Evolutionary conservation across 2,113 vertebrate genomes (phyloP).

Genomic region (Channa argus): DNA sequence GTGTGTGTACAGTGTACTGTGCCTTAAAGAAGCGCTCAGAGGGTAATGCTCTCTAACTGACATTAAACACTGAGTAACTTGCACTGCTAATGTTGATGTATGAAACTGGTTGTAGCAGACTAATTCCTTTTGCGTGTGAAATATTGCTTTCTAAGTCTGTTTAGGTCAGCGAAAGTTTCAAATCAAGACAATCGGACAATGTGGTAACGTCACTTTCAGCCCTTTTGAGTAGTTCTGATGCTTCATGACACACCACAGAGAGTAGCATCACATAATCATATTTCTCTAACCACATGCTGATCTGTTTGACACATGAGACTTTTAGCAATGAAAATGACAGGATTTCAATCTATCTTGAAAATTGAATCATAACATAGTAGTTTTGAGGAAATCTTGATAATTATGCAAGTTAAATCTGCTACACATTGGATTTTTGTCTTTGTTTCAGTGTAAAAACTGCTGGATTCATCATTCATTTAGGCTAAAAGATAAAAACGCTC

Average conservation of each 20-base stretch:
- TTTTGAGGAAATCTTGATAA: neutral
- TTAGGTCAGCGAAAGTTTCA: neutral
- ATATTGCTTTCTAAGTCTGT: slow-evolving; percentile 55
- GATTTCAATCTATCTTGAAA: slow-evolving; percentile 10
- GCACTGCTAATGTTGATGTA: slow-evolving; percentile 17
- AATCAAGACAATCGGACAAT: slow-evolving; percentile 9
- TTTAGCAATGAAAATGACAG: slow-evolving; percentile 14
- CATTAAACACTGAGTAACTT: slow-evolving; percentile 44
- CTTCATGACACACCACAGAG: slow-evolving; percentile 28
- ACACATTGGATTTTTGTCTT: slow-evolving; percentile 5
- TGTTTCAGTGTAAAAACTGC: slow-evolving; percentile 25
- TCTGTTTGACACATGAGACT: slow-evolving; percentile 1
- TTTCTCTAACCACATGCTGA: slow-evolving; percentile 9
- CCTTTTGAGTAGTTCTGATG: slow-evolving; percentile 36
- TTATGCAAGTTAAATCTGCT: neutral
- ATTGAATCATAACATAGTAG: slow-evolving; percentile 8
- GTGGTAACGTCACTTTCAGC: slow-evolving; percentile 26
- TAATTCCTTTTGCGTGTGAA: slow-evolving; percentile 18
- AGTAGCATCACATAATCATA: slow-evolving; percentile 10
- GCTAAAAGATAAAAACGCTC: slow-evolving; percentile 16
- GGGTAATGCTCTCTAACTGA: slow-evolving; percentile 50
- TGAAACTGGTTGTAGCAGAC: slow-evolving; percentile 24
- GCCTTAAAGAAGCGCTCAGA: slow-evolving; percentile 65
- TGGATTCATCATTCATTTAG: slow-evolving; percentile 18
- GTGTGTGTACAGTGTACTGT: slow-evolving; percentile 64